These are phyloP conservation scores for Steinernema hermaphroditum DNA, from an alignment of 2,888 invertebrate genomes.

Conservation along the genomic window DNA sequence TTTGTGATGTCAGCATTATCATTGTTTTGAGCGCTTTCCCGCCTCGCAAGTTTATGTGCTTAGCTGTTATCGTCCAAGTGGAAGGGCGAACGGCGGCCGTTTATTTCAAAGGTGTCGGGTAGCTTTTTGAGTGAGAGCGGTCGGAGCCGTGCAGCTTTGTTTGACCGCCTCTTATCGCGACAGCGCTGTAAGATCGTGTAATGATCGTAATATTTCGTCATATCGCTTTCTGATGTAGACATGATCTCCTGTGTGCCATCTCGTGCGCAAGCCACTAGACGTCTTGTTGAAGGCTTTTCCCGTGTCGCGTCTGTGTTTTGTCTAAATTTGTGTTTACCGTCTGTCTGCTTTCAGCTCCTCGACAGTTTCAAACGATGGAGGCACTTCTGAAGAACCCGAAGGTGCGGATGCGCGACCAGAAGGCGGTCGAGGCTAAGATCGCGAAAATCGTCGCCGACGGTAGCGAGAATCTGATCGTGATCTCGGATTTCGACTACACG, in stretches of 20 bases:
- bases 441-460: constrained; percentile 46
- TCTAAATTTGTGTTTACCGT: no score
- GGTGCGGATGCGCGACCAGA: constrained; percentile 48
- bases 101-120: no score
- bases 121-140: neutral
- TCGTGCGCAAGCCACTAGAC: no score
- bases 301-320: no score
- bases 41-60: no score
- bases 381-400: constrained; percentile 39
- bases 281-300: no score
- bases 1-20: neutral
- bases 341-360: no score
- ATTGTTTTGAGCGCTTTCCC: no score
- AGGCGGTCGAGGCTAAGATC: constrained; percentile 46
- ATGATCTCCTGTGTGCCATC: no score
- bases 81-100: no score
- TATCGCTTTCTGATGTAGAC: neutral
- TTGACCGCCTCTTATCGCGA: constrained; percentile 23
- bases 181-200: constrained; percentile 23
- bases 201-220: constrained; percentile 8
- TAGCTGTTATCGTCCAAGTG: no score
- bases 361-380: constrained; percentile 33
- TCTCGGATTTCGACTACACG: constrained; percentile 66
- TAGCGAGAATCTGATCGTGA: constrained; percentile 42
- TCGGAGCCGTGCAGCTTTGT: neutral